Base-by-base conservation (phyloP, 1,140 invertebrate genomes). In the Papilio machaon region DNA sequence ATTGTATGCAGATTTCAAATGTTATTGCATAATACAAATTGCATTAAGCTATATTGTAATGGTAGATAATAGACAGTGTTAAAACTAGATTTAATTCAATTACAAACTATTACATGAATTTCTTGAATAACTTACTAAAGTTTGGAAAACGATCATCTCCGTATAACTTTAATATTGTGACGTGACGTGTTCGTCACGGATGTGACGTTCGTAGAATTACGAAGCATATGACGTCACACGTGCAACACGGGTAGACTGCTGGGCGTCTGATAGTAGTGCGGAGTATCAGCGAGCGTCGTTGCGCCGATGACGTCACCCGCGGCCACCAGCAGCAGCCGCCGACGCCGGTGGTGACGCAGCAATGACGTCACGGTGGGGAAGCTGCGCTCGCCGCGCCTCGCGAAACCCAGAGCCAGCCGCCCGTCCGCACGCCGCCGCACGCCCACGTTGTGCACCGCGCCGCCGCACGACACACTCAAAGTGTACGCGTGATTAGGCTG, bases 401-500 rank as follows among this genome's bases (percentile, higher is more conserved):
- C 83, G 81, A 90, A 95, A 73, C 94, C 94, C 23, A 95, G 86
- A 1, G 94, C 93, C 4, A 95, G 85, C 0, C 92, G 87, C 1
- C 93, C 92, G 81, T 95, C 94, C 4, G 89, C 82, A 1, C 94
- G 86, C 2, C 90, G 83, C 0, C 94, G 86, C 1, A 94, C 91
- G 5, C 94, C 93, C 1, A 95, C 94, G 83, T 95, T 95, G 80
- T 94, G 93, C 30, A 95, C 92, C n/a, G 86, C 84, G 58, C 86
- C 89, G n/a, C 88, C 80, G 80, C 93, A 95, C 0, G 91, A 85
- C 4, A 95, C 91, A 15, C 89, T 93, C 0, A 95, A 83, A 0
- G 94, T 95, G 83, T 95, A 95, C 0, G 92, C 93, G 82, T 95
- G 93, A 84, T 87, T 89, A 13, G 91, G 83, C 94, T 95, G 89